A percentile compares a stretch with the other conserved stretches of the same genome.
These are phyloP conservation scores for Malurus alboscapulatus DNA, from an alignment of 2,113 vertebrate genomes.

Conservation along the genomic window DNA sequence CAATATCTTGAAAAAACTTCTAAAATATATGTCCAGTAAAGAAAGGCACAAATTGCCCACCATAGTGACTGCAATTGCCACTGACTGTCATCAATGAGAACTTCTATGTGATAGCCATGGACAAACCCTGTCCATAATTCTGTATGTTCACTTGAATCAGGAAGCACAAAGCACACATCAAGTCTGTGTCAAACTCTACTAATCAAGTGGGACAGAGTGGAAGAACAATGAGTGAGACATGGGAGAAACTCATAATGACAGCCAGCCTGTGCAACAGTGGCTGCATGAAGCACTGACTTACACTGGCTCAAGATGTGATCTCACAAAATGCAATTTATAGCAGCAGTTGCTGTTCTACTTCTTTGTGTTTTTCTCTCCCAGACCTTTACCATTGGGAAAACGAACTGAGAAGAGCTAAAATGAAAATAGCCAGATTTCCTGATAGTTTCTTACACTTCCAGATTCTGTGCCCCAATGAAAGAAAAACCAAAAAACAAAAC, in stretches of 20 bases:
- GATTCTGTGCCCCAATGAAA: neutral
- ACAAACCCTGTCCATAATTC: neutral
- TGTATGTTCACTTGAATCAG: neutral
- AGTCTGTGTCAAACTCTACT: neutral
- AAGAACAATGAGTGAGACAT: neutral
- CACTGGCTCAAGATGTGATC: neutral
- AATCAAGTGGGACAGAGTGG: neutral
- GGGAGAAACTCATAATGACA: neutral
- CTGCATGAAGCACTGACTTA: neutral
- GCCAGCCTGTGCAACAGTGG: neutral
- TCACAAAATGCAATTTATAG: neutral
- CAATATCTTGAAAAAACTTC: neutral
- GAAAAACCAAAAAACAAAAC: neutral
- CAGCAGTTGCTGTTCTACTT: neutral
- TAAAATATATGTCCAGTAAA: neutral
- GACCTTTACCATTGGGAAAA: neutral
- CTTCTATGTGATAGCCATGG: neutral
- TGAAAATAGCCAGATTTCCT: neutral
- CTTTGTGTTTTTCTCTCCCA: neutral
- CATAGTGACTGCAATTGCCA: neutral
- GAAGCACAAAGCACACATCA: neutral
- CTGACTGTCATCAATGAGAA: neutral
- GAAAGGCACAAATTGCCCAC: neutral
- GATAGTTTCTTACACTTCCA: neutral
- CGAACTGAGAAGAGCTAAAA: neutral